Percentiles rank a stretch among this genome's conserved stretches.
Evolutionary conservation across 2,888 invertebrate species (phyloP).

Genomic region (Drosophila affinis): DNA sequence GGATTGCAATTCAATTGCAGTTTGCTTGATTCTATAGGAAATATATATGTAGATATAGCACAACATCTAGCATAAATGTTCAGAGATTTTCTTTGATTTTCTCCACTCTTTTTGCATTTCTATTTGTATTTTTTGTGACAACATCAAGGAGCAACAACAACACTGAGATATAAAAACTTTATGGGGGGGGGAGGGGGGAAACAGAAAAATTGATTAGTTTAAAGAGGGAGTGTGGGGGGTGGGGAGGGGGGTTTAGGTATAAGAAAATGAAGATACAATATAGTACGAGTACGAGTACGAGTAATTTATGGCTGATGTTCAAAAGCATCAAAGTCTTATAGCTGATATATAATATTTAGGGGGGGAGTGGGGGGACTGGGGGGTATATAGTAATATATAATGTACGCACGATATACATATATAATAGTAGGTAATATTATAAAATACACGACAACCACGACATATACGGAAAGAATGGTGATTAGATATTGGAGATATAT

Average conservation of each 20-base stretch:
- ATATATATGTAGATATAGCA: conserved; percentile 27
- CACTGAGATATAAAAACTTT: conserved; percentile 73
- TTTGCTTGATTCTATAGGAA: no score
- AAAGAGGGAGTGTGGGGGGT: not conserved
- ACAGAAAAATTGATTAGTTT: conserved; percentile 7
- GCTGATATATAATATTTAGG: conserved; percentile 13
- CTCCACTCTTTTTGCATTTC: conserved; percentile 39
- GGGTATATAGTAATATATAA: conserved; percentile 17
- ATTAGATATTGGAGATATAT: conserved; percentile 2
- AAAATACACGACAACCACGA: conserved; percentile 27
- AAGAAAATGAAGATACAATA: conserved; percentile 4
- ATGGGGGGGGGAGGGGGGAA: conserved; percentile 4
- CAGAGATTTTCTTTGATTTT: conserved; percentile 30
- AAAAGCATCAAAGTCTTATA: conserved; percentile 54
- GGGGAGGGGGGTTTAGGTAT: not conserved
- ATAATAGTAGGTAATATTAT: conserved; percentile 10
- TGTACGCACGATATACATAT: conserved; percentile 7
- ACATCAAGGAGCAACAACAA: conserved; percentile 82
- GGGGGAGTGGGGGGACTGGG: no score
- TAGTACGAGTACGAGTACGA: not conserved
- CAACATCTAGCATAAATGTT: conserved; percentile 57
- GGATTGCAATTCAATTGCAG: conserved; percentile 34
- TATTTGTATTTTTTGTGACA: conserved; percentile 60
- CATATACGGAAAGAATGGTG: conserved; percentile 13
- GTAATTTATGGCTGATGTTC: conserved; percentile 17